phyloP scores from a whole-genome alignment of 2,888 invertebrate species.

The Pterobdella sp. region DNA sequence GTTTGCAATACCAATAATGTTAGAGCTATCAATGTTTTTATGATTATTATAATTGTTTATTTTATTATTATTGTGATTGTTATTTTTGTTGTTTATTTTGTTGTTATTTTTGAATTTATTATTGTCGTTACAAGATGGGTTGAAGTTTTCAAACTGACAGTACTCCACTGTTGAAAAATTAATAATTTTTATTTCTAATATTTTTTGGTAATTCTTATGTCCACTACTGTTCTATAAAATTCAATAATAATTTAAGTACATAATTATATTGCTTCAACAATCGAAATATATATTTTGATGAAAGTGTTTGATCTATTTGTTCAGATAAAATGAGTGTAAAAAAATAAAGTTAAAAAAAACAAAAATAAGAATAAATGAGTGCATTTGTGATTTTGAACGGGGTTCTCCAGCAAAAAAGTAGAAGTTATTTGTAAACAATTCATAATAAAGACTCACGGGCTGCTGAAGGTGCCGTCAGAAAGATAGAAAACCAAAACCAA shows the following conservation, averaged over 20 bases:
- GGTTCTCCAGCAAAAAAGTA: no score
- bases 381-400: no score
- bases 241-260: background rate
- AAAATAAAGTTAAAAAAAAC: no score
- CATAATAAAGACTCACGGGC: no score
- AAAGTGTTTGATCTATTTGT: no score
- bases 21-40: background rate
- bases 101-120: background rate
- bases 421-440: no score
- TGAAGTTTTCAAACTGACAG: slow-evolving; percentile 11
- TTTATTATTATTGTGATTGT: background rate
- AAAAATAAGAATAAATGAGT: no score
- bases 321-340: no score
- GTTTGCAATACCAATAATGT: background rate
- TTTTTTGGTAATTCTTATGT: background rate
- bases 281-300: no score
- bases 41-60: background rate
- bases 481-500: no score
- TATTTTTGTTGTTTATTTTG: background rate
- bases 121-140: background rate
- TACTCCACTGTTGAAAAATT: background rate
- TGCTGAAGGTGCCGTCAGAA: no score
- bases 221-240: background rate
- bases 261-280: no score
- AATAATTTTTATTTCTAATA: background rate